Conservation (phyloP, 2,888 invertebrate genomes). For the Therioaphis trifolii region DNA sequence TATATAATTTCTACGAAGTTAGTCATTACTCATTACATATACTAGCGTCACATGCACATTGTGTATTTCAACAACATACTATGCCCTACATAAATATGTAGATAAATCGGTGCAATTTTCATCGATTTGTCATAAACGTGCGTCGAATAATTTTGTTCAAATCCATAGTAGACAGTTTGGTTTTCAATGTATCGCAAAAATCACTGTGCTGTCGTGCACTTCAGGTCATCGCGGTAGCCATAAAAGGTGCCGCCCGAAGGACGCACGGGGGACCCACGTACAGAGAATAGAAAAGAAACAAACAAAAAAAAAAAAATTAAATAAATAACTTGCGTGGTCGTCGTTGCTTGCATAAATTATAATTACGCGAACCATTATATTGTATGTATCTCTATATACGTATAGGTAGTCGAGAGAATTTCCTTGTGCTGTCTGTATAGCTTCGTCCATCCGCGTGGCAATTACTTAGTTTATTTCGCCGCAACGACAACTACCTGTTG, state of each 20-base stretch:
- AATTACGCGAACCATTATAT: not conserved
- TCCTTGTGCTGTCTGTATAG: not conserved
- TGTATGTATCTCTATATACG: not conserved
- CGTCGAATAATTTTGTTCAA: not conserved
- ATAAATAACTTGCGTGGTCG: not conserved
- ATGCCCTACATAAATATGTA: too few species aligned
- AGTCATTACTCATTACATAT: too few species aligned
- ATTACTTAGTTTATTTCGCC: too few species aligned
- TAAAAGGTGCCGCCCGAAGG: conserved; percentile 24
- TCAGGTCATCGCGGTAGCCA: not conserved
- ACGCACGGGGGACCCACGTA: not conserved
- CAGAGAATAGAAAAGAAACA: too few species aligned
- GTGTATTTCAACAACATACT: too few species aligned
- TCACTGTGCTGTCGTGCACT: not conserved
- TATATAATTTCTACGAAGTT: too few species aligned
- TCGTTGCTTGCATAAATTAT: not conserved
- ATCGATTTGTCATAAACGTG: not conserved
- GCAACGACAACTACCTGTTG: too few species aligned
- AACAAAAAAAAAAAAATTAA: too few species aligned
- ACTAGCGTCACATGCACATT: too few species aligned
- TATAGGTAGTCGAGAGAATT: too few species aligned
- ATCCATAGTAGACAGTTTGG: not conserved
- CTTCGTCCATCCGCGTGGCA: not conserved
- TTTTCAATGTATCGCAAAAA: not conserved
- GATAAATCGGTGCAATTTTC: too few species aligned